These are phyloP conservation scores for Phylloscopus trochilus DNA, from an alignment of 2,113 vertebrate genomes.

Conservation along the genomic window DNA sequence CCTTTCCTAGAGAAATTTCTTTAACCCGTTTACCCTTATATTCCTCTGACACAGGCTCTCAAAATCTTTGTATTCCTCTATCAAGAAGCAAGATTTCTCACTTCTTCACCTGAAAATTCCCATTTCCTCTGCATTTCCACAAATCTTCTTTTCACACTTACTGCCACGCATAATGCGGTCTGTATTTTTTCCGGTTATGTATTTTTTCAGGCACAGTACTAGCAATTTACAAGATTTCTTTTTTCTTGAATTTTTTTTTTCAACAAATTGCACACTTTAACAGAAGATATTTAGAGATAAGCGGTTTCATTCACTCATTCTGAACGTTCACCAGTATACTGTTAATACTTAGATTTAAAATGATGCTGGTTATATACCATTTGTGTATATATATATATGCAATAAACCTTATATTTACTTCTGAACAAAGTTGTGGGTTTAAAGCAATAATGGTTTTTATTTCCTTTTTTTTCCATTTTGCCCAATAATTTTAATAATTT, in stretches of 20 bases:
- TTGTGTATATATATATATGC: background rate
- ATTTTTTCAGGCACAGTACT: background rate
- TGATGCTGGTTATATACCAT: background rate
- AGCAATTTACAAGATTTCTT: background rate
- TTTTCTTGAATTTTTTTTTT: background rate
- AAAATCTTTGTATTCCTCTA: background rate
- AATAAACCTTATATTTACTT: background rate
- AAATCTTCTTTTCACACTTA: background rate
- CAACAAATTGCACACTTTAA: background rate
- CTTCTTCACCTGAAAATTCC: background rate
- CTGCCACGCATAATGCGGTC: rapidly evolving
- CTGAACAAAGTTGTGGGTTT: rapidly evolving
- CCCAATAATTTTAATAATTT: background rate
- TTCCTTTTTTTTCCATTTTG: background rate
- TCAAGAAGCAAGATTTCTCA: background rate
- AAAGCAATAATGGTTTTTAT: background rate
- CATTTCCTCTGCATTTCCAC: background rate
- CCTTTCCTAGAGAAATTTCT: background rate
- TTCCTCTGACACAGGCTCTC: background rate
- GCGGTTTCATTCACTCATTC: background rate
- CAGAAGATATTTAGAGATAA: background rate
- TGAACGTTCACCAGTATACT: background rate
- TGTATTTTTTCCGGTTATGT: background rate
- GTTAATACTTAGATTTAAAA: background rate
- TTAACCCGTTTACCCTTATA: rapidly evolving